These are phyloP conservation scores for Oryzias woworae DNA, from an alignment of 2,113 vertebrate species.

Conservation along the genomic window DNA sequence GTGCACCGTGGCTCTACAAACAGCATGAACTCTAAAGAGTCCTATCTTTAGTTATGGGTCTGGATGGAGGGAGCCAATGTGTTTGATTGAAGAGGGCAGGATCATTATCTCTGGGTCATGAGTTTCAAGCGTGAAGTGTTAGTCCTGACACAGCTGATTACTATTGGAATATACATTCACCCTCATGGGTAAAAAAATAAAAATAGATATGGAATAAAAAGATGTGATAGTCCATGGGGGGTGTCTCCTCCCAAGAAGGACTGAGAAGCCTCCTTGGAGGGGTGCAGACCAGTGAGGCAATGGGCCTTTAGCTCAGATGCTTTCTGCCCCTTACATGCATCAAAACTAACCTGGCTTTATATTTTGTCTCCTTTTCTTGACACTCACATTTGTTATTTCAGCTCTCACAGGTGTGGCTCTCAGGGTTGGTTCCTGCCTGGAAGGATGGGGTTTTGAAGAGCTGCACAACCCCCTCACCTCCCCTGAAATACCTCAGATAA, in stretches of 20 bases:
- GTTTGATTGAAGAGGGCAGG: conserved; percentile 11
- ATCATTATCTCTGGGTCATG: conserved; percentile 61
- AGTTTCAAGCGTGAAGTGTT: conserved; percentile 52
- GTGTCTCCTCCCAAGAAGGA: conserved; percentile 71
- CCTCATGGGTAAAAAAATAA: conserved; percentile 54
- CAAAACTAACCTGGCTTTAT: conserved; percentile 37
- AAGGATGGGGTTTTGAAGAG: conserved; percentile 49
- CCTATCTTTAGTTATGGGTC: conserved; percentile 42
- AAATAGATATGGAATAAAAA: conserved; percentile 53
- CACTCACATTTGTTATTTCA: conserved; percentile 44
- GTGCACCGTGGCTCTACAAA: conserved; percentile 18
- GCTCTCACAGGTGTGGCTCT: conserved; percentile 52
- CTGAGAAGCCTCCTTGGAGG: conserved; percentile 58
- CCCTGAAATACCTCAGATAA: conserved; percentile 59
- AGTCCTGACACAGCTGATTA: conserved; percentile 49
- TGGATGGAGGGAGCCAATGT: conserved; percentile 24
- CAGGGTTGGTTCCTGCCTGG: conserved; percentile 34
- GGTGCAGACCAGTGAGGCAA: conserved; percentile 57
- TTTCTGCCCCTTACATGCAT: conserved; percentile 62
- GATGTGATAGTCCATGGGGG: conserved; percentile 69
- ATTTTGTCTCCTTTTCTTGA: not conserved
- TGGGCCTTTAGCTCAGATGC: conserved; percentile 65
- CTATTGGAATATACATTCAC: conserved; percentile 64
- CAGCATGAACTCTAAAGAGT: conserved; percentile 57
- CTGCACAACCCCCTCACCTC: conserved; percentile 49